A percentile compares a stretch with the other conserved stretches of the same genome.
Evolutionary conservation across 2,888 invertebrate species (phyloP).

Genomic region (Eurytoma californica): DNA sequence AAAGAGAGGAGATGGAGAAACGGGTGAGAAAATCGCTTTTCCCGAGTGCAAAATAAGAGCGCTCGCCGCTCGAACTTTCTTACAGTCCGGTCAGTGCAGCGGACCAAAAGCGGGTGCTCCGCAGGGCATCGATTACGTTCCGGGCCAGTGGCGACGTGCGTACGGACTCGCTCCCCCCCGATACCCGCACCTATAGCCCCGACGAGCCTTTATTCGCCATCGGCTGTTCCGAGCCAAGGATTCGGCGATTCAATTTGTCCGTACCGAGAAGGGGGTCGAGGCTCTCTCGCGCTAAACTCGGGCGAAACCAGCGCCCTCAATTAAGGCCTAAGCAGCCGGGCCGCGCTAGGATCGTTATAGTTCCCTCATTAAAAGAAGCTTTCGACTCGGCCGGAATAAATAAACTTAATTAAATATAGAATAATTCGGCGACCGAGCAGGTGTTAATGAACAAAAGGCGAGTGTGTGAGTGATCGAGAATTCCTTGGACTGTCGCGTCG

Average conservation of each 20-base stretch:
- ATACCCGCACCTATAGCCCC: too few relatives aligned
- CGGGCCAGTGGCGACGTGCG: slow-evolving; percentile 10
- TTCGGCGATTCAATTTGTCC: slow-evolving; percentile 29
- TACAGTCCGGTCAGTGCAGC: slow-evolving; percentile 26
- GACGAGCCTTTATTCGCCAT: slow-evolving; percentile 25
- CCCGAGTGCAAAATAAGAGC: slow-evolving; percentile 46
- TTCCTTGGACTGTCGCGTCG: too few relatives aligned
- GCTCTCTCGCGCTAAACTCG: slow-evolving; percentile 3
- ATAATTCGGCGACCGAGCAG: not conserved
- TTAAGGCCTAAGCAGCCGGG: slow-evolving; percentile 22
- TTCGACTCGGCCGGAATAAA: not conserved
- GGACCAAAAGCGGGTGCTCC: slow-evolving; percentile 25
- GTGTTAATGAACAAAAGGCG: not conserved
- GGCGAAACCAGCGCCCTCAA: slow-evolving; percentile 19
- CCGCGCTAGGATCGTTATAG: slow-evolving; percentile 21
- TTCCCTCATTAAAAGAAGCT: slow-evolving; percentile 33
- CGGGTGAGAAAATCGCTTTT: slow-evolving; percentile 30
- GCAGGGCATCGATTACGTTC: slow-evolving; percentile 45
- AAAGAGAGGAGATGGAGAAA: slow-evolving; percentile 8
- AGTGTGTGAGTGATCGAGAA: too few relatives aligned
- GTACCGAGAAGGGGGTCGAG: too few relatives aligned
- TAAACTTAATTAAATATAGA: slow-evolving; percentile 32
- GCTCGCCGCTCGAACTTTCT: slow-evolving; percentile 30
- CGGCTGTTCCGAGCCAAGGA: slow-evolving; percentile 18
- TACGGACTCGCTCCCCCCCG: not conserved